Conservation (phyloP, 1,140 invertebrate species). For the Drosophila serrata region DNA sequence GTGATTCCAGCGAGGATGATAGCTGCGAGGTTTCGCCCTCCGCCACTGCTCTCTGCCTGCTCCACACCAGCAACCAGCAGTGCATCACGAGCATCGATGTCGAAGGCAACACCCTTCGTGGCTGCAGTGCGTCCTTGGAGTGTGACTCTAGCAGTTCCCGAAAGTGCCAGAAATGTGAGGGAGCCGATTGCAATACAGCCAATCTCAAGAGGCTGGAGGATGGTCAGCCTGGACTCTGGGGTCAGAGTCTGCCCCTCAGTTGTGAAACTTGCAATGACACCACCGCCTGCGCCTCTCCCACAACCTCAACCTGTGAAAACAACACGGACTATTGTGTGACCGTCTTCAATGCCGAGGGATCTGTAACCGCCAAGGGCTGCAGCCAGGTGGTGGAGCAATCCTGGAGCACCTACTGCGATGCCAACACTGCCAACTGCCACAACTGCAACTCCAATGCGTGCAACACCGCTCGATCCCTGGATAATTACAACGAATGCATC, state of each 20-base stretch:
- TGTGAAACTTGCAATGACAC: slow-evolving; percentile 58
- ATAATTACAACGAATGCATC: slow-evolving; percentile 62
- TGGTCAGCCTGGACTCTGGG: slow-evolving; percentile 70
- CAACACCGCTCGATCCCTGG: slow-evolving; percentile 53
- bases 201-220: slow-evolving; percentile 67
- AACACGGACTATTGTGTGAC: slow-evolving; percentile 74
- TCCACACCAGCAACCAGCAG: slow-evolving; percentile 40
- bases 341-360: slow-evolving; percentile 55
- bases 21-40: slow-evolving; percentile 54
- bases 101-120: slow-evolving; percentile 67
- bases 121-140: slow-evolving; percentile 57
- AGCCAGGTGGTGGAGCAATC: slow-evolving; percentile 59
- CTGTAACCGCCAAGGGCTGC: slow-evolving; percentile 63
- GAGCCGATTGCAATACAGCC: slow-evolving; percentile 56
- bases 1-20: slow-evolving; percentile 44
- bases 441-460: slow-evolving; percentile 81
- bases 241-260: slow-evolving; percentile 62
- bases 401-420: slow-evolving; percentile 65
- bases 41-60: slow-evolving; percentile 38
- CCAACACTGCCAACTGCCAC: slow-evolving; percentile 52
- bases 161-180: slow-evolving; percentile 57
- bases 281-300: slow-evolving; percentile 27
- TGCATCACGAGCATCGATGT: slow-evolving; percentile 58
- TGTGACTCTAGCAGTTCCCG: slow-evolving; percentile 32
- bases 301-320: slow-evolving; percentile 31